phyloP scores from a whole-genome alignment of 1,140 invertebrate species.

The Pseudomyrmex flavicornis region DNA sequence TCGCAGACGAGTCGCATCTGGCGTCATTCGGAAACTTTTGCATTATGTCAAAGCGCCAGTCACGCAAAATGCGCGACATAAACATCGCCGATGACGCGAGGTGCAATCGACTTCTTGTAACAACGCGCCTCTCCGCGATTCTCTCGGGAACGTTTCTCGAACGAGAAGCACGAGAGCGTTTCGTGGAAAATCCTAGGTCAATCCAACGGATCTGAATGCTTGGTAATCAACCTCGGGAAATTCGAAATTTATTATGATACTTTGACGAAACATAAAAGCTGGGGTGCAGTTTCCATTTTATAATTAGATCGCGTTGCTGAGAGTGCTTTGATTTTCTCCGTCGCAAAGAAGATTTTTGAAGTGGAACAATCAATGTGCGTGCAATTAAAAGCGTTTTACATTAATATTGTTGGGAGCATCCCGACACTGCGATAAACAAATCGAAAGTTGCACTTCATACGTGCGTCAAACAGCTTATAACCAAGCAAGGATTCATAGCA shows the following conservation, averaged over 20 bases:
- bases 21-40: conserved; percentile 48
- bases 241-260: background rate
- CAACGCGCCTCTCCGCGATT: too few species aligned
- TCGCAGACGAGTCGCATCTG: conserved; percentile 45
- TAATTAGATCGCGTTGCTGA: conserved; percentile 2
- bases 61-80: conserved; percentile 40
- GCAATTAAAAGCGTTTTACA: background rate
- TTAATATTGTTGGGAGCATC: too few species aligned
- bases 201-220: background rate
- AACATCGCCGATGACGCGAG: conserved; percentile 21
- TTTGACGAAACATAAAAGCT: background rate
- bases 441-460: background rate
- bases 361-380: conserved; percentile 15
- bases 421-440: background rate
- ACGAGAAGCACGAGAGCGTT: background rate
- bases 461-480: conserved; percentile 8
- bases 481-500: conserved; percentile 8
- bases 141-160: conserved; percentile 3
- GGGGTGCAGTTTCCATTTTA: background rate
- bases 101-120: background rate
- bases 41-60: conserved; percentile 48
- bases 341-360: background rate
- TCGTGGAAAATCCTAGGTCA: background rate
- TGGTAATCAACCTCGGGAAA: background rate
- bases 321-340: background rate